These are phyloP conservation scores for Junonia oenone DNA, from an alignment of 2,888 invertebrate genomes.

Conservation along the genomic window DNA sequence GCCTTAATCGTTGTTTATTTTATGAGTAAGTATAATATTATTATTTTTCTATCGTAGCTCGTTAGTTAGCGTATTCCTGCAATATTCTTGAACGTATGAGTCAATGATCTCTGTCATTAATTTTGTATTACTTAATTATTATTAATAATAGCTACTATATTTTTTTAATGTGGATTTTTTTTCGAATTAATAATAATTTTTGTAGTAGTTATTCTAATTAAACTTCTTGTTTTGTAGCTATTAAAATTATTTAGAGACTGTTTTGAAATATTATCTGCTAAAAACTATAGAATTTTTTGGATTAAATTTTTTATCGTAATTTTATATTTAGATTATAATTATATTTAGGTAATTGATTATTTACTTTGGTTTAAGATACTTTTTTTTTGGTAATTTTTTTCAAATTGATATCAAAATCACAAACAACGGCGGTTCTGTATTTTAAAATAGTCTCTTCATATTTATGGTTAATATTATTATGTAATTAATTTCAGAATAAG, in stretches of 20 bases:
- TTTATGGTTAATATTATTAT: not conserved
- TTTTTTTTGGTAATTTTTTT: no score
- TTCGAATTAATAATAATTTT: not conserved
- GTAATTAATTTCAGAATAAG: not conserved
- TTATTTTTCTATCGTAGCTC: not conserved
- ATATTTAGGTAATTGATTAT: not conserved
- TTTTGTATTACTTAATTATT: conserved; percentile 24
- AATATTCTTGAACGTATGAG: conserved; percentile 12
- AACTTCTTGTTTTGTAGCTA: not conserved
- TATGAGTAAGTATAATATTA: not conserved
- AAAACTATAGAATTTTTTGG: not conserved
- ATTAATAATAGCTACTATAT: conserved; percentile 11
- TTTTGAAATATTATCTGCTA: conserved; percentile 6
- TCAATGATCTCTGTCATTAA: conserved; percentile 23
- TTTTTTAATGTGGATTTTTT: not conserved
- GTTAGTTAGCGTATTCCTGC: conserved; percentile 2
- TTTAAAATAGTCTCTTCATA: not conserved
- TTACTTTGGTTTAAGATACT: not conserved
- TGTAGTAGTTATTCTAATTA: not conserved
- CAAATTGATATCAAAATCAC: not conserved
- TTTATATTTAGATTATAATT: not conserved
- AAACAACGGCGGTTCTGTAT: not conserved
- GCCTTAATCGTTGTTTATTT: not conserved
- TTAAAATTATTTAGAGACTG: conserved; percentile 2
- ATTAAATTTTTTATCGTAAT: not conserved